Conservation (phyloP, 2,113 vertebrate species). For the Lutjanus erythropterus region DNA sequence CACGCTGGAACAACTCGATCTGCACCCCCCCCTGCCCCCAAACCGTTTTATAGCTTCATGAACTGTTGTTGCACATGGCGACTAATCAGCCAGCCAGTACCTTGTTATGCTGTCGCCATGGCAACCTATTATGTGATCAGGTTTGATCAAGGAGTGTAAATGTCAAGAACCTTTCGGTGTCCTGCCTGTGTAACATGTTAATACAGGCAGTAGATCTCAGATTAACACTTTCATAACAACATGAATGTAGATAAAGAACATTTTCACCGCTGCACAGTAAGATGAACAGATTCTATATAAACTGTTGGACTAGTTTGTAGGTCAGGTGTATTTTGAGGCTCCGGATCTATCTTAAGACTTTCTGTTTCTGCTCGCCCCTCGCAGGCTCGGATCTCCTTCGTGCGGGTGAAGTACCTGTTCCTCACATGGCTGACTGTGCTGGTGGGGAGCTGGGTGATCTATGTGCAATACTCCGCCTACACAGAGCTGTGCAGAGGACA, state of each 20-base stretch:
- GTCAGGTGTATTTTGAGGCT: neutral
- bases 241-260: neutral
- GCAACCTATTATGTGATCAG: constrained; percentile 48
- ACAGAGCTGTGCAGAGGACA: constrained; percentile 97
- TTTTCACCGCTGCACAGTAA: neutral
- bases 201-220: neutral
- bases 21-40: neutral
- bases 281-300: neutral
- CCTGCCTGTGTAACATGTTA: neutral
- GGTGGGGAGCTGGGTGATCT: constrained; percentile 97
- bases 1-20: neutral
- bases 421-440: constrained; percentile 97
- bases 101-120: constrained; percentile 39
- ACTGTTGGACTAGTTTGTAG: too few species aligned
- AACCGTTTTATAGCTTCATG: neutral
- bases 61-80: constrained; percentile 18
- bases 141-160: constrained; percentile 18
- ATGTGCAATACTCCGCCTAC: constrained; percentile 96
- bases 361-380: neutral
- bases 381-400: constrained; percentile 94
- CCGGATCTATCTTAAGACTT: neutral
- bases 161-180: neutral
- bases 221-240: neutral
- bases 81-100: constrained; percentile 6
- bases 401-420: constrained; percentile 97